phyloP scores from a whole-genome alignment of 1,140 invertebrate genomes.

The Goniozus legneri region DNA sequence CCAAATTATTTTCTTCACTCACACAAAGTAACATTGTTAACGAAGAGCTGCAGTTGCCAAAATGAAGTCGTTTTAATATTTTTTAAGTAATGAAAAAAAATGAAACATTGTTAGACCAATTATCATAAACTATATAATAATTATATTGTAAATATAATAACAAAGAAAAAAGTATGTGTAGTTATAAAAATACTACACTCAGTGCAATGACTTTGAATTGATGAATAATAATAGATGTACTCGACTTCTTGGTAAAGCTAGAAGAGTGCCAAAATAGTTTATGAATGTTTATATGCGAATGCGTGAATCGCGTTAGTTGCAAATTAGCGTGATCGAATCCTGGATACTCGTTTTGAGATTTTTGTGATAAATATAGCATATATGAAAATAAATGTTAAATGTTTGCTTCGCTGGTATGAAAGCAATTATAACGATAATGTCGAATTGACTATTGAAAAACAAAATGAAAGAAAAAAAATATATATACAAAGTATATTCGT shows the following conservation, averaged over 20 bases:
- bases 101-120: constrained; percentile 29
- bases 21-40: constrained; percentile 4
- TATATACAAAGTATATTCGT: too few relatives aligned
- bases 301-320: too few relatives aligned
- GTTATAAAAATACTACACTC: constrained; percentile 26
- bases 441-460: too few relatives aligned
- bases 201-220: constrained; percentile 51
- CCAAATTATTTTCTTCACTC: too few relatives aligned
- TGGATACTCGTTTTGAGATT: too few relatives aligned
- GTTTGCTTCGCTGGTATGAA: too few relatives aligned
- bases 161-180: constrained; percentile 22
- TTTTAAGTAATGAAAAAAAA: constrained; percentile 20
- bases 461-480: too few relatives aligned
- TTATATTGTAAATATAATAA: constrained; percentile 24
- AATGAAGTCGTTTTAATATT: constrained; percentile 17
- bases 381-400: too few relatives aligned
- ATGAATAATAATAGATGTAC: constrained; percentile 44
- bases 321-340: too few relatives aligned
- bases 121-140: constrained; percentile 18
- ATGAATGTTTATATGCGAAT: constrained; percentile 44
- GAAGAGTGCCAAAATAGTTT: constrained; percentile 45
- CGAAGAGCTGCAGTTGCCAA: constrained; percentile 10
- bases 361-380: too few relatives aligned
- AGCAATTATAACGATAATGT: too few relatives aligned
- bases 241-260: constrained; percentile 39